Evolutionary conservation across 53 echinoderm and acorn worm genomes (phyloP).

Genomic region (Holothuria leucospilota): DNA sequence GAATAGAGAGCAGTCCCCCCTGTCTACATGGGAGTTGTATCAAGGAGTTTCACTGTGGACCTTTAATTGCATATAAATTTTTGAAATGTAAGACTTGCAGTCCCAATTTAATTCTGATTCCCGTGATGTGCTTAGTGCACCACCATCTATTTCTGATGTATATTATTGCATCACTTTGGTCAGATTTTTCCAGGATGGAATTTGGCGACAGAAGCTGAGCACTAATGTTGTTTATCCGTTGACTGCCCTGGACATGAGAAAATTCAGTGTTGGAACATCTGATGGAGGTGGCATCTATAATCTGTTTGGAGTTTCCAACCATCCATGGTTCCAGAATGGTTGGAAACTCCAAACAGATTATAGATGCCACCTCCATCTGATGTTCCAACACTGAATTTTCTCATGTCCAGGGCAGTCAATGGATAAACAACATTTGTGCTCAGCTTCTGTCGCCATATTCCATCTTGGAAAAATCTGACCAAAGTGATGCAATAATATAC

Average conservation of each 20-base stretch:
- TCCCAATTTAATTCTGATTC: too few species aligned
- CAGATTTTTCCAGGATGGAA: slow-evolving; percentile 95
- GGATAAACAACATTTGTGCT: slow-evolving; percentile 92
- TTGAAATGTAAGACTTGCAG: too few species aligned
- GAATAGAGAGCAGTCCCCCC: too few species aligned
- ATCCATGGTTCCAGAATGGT: slow-evolving; percentile 84
- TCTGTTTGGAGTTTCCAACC: slow-evolving; percentile 91
- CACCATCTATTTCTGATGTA: too few species aligned
- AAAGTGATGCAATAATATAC: too few species aligned
- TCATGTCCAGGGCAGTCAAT: slow-evolving; percentile 70
- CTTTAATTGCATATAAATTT: too few species aligned
- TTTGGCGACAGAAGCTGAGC: slow-evolving; percentile 96
- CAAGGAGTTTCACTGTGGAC: too few species aligned
- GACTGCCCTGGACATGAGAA: slow-evolving; percentile 67
- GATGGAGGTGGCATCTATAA: slow-evolving; percentile 40
- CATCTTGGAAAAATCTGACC: slow-evolving; percentile 88
- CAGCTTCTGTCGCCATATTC: slow-evolving; percentile 96
- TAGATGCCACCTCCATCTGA: slow-evolving; percentile 22
- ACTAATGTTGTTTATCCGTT: slow-evolving; percentile 88
- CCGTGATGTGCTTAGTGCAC: too few species aligned
- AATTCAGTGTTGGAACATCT: slow-evolving; percentile 53
- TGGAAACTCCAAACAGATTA: slow-evolving; percentile 86
- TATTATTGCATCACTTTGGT: too few species aligned
- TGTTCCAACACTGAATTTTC: slow-evolving; percentile 56
- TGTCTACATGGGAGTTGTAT: too few species aligned